Base-by-base conservation (phyloP, 1,140 invertebrate species). In the Magallana gigas region DNA sequence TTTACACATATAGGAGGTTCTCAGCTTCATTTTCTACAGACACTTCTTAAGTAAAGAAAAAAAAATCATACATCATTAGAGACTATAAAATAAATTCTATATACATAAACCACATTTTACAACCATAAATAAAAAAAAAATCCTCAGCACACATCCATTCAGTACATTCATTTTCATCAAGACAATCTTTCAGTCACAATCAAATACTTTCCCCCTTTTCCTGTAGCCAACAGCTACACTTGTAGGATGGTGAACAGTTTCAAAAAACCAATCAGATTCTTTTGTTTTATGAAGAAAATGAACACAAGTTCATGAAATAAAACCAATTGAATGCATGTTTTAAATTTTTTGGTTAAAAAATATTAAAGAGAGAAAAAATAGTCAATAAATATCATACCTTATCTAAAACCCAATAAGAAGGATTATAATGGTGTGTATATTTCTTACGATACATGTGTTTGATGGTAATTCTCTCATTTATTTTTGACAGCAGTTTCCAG, bases 41-140 rank as follows among this genome's bases (percentile, higher is more conserved):
- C 68, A 29, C 48, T 76, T 23, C 11, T 76, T 23, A 12, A 76
- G 36, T 29, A 76, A 4, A 29, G 18, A 76, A 36, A 76, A 23
- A 23, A 29, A 76, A 76, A 29, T 29, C 23, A 76, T 29, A 76
- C 68, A 76, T 29, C 36, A 76, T 76, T 12, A 29, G 36, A 29
- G 68, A 76, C 68, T 29, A 76, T 76, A 29, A 76, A 76, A 76
- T 76, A 76, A 76, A 76, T 29, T 76, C 68, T 76, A 76, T 76
- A 4, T 48, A 48, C 68, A 48, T 76, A 76, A 76, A 76, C 68
- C 68, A 76, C 68, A 76, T 76, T 29, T 76, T 76, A 76, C 68
- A 76, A 76, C 68, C 68, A 76, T 76, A 76, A 76, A 76, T 71
- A 76, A 76, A 76, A 48, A 76, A 48, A 48, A 76, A 18, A 76